Evolutionary conservation across 2,797 vertebrate genomes (phyloP), one percentile per base, ranked within the genome.

Genomic region (Labroides dimidiatus): DNA sequence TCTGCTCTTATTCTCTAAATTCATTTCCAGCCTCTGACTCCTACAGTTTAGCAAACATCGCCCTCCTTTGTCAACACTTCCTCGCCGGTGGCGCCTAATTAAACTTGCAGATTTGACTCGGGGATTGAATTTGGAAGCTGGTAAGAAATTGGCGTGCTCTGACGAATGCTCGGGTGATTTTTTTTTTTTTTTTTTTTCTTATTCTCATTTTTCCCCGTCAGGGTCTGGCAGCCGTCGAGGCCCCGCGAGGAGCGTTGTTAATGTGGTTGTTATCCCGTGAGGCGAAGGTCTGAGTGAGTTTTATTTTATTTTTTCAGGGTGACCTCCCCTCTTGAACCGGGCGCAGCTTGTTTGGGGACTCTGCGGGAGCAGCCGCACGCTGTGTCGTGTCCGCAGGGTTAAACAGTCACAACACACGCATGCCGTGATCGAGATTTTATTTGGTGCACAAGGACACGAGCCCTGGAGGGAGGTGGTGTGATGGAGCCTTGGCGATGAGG

Each of bases 321-420:
- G 81, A 84, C 84, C 84, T 81, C 69, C 13, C 12, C 50, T 63
- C 62, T 66, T 76, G 52, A 81, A 73, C 75, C 73, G 24, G 42
- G 17, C 20, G 6, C 42, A 67, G 75, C 54, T 64, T 63, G 81
- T 81, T 68, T 49, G 42, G 71, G 74, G 65, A 71, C 55, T 5
- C 53, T 76, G 12, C 21, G 44, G 70, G 57, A 78, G 30, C 66
- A 12, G 64, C 24, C 71, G 4, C 69, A 10, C 23, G 72, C 77
- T 63, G 75, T 58, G 75, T 81, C 62, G 53, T 74, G 67, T 78
- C 79, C 88, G 63, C 6, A 77, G 77, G 78, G 53, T 13, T 24
- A 50, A 76, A 50, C 39, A 78, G 65, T 66, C 72, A 55, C 68
- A 86, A 65, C 67, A 64, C 57, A 68, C 8, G 39, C 79, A 59